Evolutionary conservation across 2,797 vertebrate genomes (phyloP), one percentile per base, ranked within the genome.

Genomic region (Pipistrellus pipistrellus): DNA sequence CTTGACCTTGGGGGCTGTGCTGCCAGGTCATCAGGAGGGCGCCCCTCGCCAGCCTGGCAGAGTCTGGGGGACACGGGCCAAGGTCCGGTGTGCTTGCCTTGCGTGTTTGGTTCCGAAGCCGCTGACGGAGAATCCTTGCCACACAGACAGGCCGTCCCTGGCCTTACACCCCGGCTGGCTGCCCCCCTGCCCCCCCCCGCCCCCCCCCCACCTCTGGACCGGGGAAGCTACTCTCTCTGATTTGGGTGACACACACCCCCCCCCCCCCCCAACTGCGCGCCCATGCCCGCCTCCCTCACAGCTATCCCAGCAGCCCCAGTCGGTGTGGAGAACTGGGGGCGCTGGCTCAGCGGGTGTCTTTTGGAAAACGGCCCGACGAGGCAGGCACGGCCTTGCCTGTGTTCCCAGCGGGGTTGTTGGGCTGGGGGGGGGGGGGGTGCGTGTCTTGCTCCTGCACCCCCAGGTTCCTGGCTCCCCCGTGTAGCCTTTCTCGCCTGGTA

Each of bases 401-500:
- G 80, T 81, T 84, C 94, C 59, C 44, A 25, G 53, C 21, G 35
- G 84, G 76, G 78, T 32, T 88, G 81, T 96, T 86, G 86, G 88
- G 46, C 75, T 85, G 78, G 46, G 88, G 73, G 69, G 35, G 35
- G 73, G 46, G 88, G 71, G 82, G 71, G 82, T 90, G 93, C 13
- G 11, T 30, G 32, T 93, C 95, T 96, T 62, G 0, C 78, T 85
- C 93, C 90, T 95, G 97, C 90, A 84, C 71, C 94, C 95, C 90
- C 92, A 86, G 96, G 35, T 80, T 95, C 85, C 75, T 94, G 90
- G 96, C 88, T 82, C 93, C 92, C 87, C 69, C 53, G 66, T 8
- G 78, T 71, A 95, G 94, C 27, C 83, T 93, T 95, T 95, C 95
- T 95, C 93, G 94, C 95, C 96, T 95, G 81, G 91, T 96, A 72